Base-by-base conservation (phyloP, 2,113 vertebrate genomes). In the Datnioides undecimradiatus region DNA sequence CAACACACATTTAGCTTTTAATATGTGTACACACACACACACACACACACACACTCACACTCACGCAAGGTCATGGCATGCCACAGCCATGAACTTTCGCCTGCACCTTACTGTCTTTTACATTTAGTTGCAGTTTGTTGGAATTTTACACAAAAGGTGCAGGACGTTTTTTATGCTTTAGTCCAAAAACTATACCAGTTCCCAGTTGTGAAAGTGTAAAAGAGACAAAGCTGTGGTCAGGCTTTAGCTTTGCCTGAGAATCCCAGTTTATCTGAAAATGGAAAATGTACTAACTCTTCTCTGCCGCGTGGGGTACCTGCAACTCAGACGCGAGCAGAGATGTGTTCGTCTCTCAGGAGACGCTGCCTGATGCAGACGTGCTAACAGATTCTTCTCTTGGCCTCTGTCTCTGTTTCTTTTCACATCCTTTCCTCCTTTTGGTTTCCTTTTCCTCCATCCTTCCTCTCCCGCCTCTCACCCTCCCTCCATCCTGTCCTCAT, bases 321-420 rank as follows among this genome's bases (percentile, higher is more conserved):
- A 27, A 7, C 48, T 64, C 38, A 48, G 46, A 23, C 41, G 67
- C 34, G 14, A 25, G 14, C 41, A 12, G 6, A 59, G 8, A 25
- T 8, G n/a, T 25, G 21, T 38, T 52, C 71, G 33, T 80, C 80
- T 80, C 54, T 75, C 43, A 5, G 13, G 41, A 66, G 54, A 82
- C 54, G 27, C 63, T 51, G 48, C 66, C 80, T 87, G 84, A 94
- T 94, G 87, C 88, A 89, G 88, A 90, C 72, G 87, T 93, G 90
- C 86, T 84, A 80, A 93, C 85, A 88, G 80, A 85, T 83, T 64
- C 64, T 48, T 64, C 59, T 79, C 72, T 80, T n/a, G n/a, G n/a
- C 78, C 13, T 1, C 36, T 16, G 13, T 51, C 62, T 36, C 38
- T 68, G 63, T 80, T 49, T 45, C 68, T 49, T 45, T 23, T 27